Evolutionary conservation across 2,888 invertebrate genomes (phyloP), one percentile per base, ranked within the genome.

Genomic region (Drosophila histrio): DNA sequence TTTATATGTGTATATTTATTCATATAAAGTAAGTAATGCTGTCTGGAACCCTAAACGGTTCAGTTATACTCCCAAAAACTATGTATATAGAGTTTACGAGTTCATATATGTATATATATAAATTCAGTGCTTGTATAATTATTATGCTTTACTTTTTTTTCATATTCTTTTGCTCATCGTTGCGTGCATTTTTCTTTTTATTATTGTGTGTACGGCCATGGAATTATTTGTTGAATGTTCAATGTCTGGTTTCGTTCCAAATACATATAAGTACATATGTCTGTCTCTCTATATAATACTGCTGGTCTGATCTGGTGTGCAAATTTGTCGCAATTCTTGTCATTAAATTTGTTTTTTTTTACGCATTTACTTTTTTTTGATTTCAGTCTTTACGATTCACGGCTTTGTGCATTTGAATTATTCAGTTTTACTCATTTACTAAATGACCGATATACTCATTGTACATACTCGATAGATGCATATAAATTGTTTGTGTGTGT

Each of bases 371-470:
- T 59, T 66, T 56, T 49, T 54, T 66, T 65, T 60, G 28, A 53
- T 75, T 83, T 89, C 89, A 89, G 89, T 89, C 89, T 89, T 90
- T 87, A 84, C 87, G 89, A 89, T 89, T 90, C 87, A 88, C 90
- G 89, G 90, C 88, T 83, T 89, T 90, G 89, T 90, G 90, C 89
- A 89, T 87, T 77, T 85, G 65, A 82, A 81, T 79, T 75, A 72
- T 77, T 77, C 66, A 67, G 62, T 70, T 74, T 77, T 60, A 58
- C 60, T 69, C 60, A 60, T 52, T 58, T 72, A 56, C 44, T 64
- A 34, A 54, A 67, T 76, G 82, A 87, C 84, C 82, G 66, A 76
- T 77, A 63, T 73, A 59, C n/a, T 6, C 38, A 47, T 36, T 72
- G 53, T 61, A 60, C 39, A 36, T 56, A 53, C 52, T 54, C 52